Evolutionary conservation across 1,140 invertebrate species (phyloP), one percentile per base, ranked within the genome.

Genomic region (Euborellia annulipes): DNA sequence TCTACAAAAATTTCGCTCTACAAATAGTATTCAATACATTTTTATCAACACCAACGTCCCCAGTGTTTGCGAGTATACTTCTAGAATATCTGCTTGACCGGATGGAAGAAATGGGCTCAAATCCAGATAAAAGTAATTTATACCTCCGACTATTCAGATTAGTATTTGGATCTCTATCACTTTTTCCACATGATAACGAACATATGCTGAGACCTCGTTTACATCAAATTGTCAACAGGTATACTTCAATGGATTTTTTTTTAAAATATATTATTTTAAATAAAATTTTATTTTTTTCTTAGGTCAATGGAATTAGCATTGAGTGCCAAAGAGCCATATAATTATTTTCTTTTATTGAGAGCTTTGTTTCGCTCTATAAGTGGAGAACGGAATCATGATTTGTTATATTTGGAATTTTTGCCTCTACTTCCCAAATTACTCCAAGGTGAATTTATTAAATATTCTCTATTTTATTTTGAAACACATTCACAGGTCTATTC

Each of bases 21-120:
- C 87, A 95, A 74, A 85, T 93, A 14, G 82, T 98, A n/a, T 89
- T 89, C 0, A 97, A 95, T 61, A 88, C 88, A 1, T 92, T 98
- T 59, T 66, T 98, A 2, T 89, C 90, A 0, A 94, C 93, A 64
- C 80, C 82, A 0, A 95, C 91, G 0, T 95, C 91, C 0, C 85
- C 92, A 0, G 89, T 94, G 39, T 97, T 96, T 66, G 93, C 93
- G 0, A 97, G 90, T 0, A 91, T 98, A 43, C 63, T 98, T 2
- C 88, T 98, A 0, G 91, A 97, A 63, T 97, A 93, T 67, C 67
- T 98, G 6, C 62, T 98, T 0, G 84, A 86, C 44, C 73, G 88
- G 57, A 92, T 98, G 83, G 85, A 93, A 54, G 92, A 96, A 61
- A 97, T 98, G 92, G 94, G 94, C 16, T 87, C 86, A 16, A 95